Base-by-base conservation (phyloP, 2,797 vertebrate species). In the Spinus olivaceus region DNA sequence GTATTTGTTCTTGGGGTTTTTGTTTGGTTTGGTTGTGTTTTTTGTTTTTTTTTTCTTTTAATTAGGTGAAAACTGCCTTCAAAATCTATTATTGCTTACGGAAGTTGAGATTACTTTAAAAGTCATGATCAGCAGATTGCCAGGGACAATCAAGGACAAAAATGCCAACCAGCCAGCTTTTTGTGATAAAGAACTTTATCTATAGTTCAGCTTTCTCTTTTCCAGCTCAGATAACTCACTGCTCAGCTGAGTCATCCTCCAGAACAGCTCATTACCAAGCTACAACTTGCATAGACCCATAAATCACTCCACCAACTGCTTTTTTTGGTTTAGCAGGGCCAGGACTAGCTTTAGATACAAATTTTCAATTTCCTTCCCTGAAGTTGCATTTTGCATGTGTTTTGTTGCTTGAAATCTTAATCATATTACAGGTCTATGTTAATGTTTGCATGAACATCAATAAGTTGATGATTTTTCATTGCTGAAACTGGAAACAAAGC, bases 131-230 rank as follows among this genome's bases (percentile, higher is more conserved):
- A 95, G 59, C 79, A 93, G 80, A 95, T 92, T 95, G 88, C 39
- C 53, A 73, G 64, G 71, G 27, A 78, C 32, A 41, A 47, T 47
- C 80, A 93, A 93, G 89, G 72, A 53, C 65, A 57, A n/a, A 72
- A 91, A 9, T 24, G 51, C 33, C 32, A 59, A 35, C 39, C 30
- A 44, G 47, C 21, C 44, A 96, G 46, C 64, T 53, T 87, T 84
- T 93, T 91, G 79, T 59, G 79, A 86, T 92, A 92, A 83, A 91
- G 66, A 86, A 72, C 49, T 90, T 90, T 86, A 90, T 89, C 90
- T 84, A 42, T 78, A 53, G 14, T 73, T 73, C 1, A 39, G 59
- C 81, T 92, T 95, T 97, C 67, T 92, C 61, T 95, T 74, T 94
- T 93, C 83, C 71, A 86, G 81, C 79, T 80, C 49, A 88, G 59